Conservation (phyloP, 2,797 vertebrate species). For the Oceanodroma leucorhoa region DNA sequence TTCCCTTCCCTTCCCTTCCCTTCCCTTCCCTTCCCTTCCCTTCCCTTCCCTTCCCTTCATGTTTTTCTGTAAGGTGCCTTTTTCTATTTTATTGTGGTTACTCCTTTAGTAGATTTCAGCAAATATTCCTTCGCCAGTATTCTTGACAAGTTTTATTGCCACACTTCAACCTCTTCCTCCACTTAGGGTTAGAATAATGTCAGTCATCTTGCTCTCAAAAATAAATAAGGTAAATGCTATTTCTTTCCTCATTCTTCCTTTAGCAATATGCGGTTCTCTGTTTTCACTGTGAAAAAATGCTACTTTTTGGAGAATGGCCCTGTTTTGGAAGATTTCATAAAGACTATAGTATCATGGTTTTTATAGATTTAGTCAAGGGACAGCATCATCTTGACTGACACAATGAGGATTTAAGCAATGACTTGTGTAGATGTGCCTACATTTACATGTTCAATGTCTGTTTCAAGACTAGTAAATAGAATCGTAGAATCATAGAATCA, state of each 20-base stretch:
- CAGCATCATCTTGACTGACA: not conserved
- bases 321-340: not conserved
- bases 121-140: not conserved
- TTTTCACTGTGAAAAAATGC: not conserved
- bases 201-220: conserved; percentile 2
- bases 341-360: not conserved
- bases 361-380: not conserved
- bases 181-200: not conserved
- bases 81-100: not conserved
- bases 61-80: not conserved
- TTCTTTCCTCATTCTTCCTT: not conserved
- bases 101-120: not conserved
- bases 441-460: not conserved
- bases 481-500: not conserved
- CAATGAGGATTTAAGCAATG: not conserved
- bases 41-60: not conserved
- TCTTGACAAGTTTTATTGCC: conserved; percentile 10
- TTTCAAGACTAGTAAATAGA: not conserved
- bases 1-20: not conserved
- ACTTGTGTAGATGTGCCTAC: not conserved
- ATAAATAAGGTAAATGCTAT: not conserved
- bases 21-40: not conserved
- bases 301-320: not conserved
- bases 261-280: not conserved
- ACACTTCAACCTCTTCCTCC: not conserved